Evolutionary conservation across 2,797 vertebrate species (phyloP).

Genomic region (Oryzias dopingdopingensis): DNA sequence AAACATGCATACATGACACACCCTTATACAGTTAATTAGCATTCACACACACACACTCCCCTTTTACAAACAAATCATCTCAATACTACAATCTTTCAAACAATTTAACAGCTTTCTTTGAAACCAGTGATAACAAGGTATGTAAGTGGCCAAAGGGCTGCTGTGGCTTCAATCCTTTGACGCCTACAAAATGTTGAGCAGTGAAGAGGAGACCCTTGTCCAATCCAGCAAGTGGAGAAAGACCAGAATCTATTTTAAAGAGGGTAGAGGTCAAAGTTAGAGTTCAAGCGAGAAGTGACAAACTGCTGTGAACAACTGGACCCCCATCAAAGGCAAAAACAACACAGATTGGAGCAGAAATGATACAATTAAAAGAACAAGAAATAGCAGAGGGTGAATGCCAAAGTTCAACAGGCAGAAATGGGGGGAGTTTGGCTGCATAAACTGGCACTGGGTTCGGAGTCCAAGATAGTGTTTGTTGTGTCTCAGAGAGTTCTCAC

Average conservation of each 20-base stretch:
- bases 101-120: conserved; percentile 20
- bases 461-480: conserved; percentile 31
- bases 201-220: conserved; percentile 29
- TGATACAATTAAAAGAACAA: conserved; percentile 47
- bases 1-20: conserved; percentile 34
- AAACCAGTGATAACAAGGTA: conserved; percentile 39
- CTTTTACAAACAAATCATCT: conserved; percentile 37
- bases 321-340: conserved; percentile 1
- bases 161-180: conserved; percentile 37
- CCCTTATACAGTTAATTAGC: conserved; percentile 21
- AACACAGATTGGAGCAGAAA: background rate
- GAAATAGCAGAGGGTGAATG: conserved; percentile 9
- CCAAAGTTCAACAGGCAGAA: conserved; percentile 49
- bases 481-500: conserved; percentile 36
- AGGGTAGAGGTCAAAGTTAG: conserved; percentile 1
- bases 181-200: conserved; percentile 38
- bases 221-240: conserved; percentile 9
- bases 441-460: conserved; percentile 22
- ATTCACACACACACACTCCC: conserved; percentile 27
- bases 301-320: conserved; percentile 20
- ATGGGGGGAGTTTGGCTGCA: conserved; percentile 31
- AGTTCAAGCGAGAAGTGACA: conserved; percentile 5
- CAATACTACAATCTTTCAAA: conserved; percentile 16
- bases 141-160: conserved; percentile 49
- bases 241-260: conserved; percentile 11